These are phyloP conservation scores for Troides helena DNA, from an alignment of 2,888 invertebrate species.

Conservation along the genomic window DNA sequence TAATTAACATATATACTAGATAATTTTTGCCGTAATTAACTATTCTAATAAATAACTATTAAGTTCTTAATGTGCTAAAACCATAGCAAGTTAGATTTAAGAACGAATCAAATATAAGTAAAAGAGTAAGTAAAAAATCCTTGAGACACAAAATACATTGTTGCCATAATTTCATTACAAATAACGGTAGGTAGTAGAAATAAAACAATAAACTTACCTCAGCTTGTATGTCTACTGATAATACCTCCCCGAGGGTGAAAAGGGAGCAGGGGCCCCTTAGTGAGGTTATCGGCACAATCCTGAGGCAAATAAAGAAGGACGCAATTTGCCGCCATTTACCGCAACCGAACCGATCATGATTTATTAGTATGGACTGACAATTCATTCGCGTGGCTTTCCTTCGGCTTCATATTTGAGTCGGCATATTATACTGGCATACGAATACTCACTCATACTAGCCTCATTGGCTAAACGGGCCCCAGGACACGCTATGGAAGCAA, in stretches of 20 bases:
- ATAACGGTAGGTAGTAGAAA: not conserved
- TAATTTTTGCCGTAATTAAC: no score
- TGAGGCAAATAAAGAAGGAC: conserved; percentile 8
- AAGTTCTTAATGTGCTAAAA: no score
- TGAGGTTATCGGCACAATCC: conserved; percentile 1
- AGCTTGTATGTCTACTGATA: not conserved
- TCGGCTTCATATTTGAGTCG: not conserved
- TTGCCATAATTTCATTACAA: not conserved
- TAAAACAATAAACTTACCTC: not conserved
- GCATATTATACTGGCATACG: not conserved
- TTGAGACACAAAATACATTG: no score
- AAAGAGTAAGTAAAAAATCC: no score
- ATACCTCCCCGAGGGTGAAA: not conserved
- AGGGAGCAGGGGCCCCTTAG: not conserved
- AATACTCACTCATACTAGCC: not conserved
- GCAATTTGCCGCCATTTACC: conserved; percentile 22
- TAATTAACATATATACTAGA: no score
- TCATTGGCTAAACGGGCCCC: not conserved
- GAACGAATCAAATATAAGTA: no score
- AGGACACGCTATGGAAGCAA: not conserved
- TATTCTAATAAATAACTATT: no score
- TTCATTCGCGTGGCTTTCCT: conserved; percentile 14
- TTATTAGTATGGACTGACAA: conserved; percentile 21
- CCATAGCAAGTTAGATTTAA: no score
- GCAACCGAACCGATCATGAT: conserved; percentile 24